Evolutionary conservation across 2,113 vertebrate genomes (phyloP), one percentile per base, ranked within the genome.

Genomic region (Crotalus helleri): DNA sequence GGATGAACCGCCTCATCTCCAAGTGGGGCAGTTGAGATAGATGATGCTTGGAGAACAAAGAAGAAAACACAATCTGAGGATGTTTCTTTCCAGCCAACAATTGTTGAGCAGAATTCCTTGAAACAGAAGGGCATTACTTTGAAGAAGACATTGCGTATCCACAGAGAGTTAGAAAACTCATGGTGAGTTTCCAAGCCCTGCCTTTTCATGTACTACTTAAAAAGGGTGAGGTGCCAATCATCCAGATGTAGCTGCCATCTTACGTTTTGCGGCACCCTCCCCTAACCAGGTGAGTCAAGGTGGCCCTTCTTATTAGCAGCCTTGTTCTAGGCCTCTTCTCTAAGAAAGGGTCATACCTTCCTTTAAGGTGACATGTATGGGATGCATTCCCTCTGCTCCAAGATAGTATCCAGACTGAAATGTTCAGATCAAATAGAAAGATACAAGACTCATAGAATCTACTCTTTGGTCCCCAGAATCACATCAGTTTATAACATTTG

Each of bases 1-100:
- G 44, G n/a, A 96, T 93, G 91, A 95, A 58, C 4, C 10, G 89
- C 86, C 87, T 94, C 3, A 89, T 74, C 0, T 92, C 92, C 10
- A 46, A 19, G 2, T 61, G 94, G 23, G 87, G 89, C 55, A 96
- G 69, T 87, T 85, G 92, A 53, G 92, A 33, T 1, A 95, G 49
- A 0, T 91, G 69, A 11, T 1, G 46, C 95, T 95, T 64, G 59
- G 58, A 61, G n/a, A 57, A 69, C 12, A 88, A 64, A 87, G 86
- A 59, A 33, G 17, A 5, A 2, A n/a, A 24, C 24, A 24, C 49
- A 46, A 85, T 81, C 49, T 4, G 8, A 39, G 4, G 39, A 19
- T 19, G 15, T 17, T 57, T 55, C 87, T 15, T 24, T 49, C 33
- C 49, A 57, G 69, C 21, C 24, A 58, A 46, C 21, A 46, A 29